These are phyloP conservation scores for Lasiurus cinereus DNA, from an alignment of 2,113 vertebrate species.

Conservation along the genomic window DNA sequence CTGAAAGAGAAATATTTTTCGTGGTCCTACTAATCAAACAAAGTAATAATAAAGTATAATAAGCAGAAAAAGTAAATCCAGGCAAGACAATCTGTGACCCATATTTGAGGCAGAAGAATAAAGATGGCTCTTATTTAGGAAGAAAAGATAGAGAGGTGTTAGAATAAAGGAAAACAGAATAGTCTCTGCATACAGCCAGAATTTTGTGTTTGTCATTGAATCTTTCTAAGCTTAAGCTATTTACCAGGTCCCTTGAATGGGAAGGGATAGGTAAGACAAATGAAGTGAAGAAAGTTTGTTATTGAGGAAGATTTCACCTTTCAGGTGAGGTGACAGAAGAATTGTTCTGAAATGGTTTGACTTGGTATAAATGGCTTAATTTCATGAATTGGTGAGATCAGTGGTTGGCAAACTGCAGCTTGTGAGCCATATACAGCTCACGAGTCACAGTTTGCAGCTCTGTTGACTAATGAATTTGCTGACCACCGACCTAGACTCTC, in stretches of 20 bases:
- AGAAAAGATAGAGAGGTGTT: not conserved
- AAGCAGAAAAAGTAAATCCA: not conserved
- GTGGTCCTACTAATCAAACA: not conserved
- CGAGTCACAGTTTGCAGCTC: too few relatives aligned
- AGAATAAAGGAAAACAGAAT: not conserved
- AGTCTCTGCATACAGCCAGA: not conserved
- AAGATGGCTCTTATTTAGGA: not conserved
- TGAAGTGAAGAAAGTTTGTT: not conserved
- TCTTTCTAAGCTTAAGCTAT: not conserved
- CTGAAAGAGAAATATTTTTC: not conserved
- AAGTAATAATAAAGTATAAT: not conserved
- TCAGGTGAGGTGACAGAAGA: not conserved
- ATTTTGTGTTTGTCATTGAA: not conserved
- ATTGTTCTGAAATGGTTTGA: not conserved
- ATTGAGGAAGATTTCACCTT: not conserved
- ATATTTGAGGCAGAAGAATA: not conserved
- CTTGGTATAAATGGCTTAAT: not conserved
- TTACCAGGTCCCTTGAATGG: not conserved
- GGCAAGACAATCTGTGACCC: not conserved
- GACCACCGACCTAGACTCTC: too few relatives aligned
- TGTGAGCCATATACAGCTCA: too few relatives aligned
- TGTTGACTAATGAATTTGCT: too few relatives aligned
- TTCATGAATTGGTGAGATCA: not conserved
- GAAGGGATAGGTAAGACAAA: not conserved
- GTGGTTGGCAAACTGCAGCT: too few relatives aligned